Evolutionary conservation across 2,797 vertebrate genomes (phyloP).

Genomic region (Cirrhinus mrigala): DNA sequence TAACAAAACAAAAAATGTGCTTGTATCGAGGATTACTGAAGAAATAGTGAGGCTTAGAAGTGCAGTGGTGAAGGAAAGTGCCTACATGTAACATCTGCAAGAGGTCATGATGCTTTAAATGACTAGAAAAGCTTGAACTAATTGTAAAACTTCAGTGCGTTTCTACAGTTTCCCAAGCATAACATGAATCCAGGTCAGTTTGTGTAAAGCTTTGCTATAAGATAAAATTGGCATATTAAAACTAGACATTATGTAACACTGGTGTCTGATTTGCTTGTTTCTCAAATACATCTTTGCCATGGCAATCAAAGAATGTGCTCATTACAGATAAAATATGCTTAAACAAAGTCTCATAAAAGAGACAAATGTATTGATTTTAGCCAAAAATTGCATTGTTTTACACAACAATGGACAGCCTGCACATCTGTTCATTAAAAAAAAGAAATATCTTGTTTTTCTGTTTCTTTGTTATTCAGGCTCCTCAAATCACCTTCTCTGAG

Average conservation of each 20-base stretch:
- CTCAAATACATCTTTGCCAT: background rate
- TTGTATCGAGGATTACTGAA: conserved; percentile 22
- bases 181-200: background rate
- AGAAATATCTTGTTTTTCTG: conserved; percentile 1
- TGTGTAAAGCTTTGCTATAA: background rate
- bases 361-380: background rate
- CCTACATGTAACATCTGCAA: conserved; percentile 44
- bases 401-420: background rate
- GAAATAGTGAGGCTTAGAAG: conserved; percentile 57
- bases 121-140: conserved; percentile 9
- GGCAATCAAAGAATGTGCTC: background rate
- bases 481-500: conserved; percentile 17
- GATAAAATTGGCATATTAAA: conserved; percentile 5
- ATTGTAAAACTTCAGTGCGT: background rate
- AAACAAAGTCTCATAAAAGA: background rate
- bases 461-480: background rate
- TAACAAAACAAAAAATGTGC: conserved; percentile 25
- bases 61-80: conserved; percentile 60
- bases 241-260: background rate
- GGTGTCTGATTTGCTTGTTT: conserved; percentile 2
- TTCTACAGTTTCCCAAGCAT: background rate
- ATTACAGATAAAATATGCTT: background rate
- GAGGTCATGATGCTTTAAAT: conserved; percentile 9
- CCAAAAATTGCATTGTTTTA: background rate
- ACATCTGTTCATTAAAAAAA: background rate